These are phyloP conservation scores for Atherix ibis DNA, from an alignment of 2,888 invertebrate species.

Conservation along the genomic window DNA sequence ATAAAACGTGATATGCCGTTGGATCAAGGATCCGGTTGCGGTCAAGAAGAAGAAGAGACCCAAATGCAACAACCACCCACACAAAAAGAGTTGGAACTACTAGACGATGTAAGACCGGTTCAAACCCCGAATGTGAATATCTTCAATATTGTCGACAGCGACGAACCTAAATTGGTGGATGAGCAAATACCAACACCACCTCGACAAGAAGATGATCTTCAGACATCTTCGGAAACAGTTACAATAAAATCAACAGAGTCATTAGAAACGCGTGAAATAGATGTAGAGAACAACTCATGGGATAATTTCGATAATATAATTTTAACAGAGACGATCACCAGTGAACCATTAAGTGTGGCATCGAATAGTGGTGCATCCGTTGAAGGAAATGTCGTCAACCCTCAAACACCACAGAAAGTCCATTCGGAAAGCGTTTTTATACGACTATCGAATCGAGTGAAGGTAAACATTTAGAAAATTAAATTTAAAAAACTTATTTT, in stretches of 20 bases:
- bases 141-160: constrained; percentile 17
- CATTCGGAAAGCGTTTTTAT: constrained; percentile 94
- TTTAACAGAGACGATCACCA: constrained; percentile 18
- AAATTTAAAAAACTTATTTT: neutral
- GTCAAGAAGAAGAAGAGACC: constrained; percentile 9
- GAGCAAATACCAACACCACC: neutral
- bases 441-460: constrained; percentile 86
- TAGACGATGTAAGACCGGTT: constrained; percentile 7
- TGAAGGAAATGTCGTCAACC: no score
- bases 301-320: constrained; percentile 27
- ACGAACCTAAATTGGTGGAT: neutral
- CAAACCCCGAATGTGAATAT: constrained; percentile 19
- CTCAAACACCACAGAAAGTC: constrained; percentile 19
- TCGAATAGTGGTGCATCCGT: no score
- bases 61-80: constrained; percentile 17
- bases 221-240: neutral
- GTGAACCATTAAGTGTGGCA: constrained; percentile 12
- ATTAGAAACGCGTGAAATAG: neutral
- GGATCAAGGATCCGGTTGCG: neutral
- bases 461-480: no score
- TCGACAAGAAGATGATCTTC: neutral
- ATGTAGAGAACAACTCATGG: constrained; percentile 19
- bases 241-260: neutral
- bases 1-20: constrained; percentile 1
- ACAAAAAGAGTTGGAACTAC: constrained; percentile 4